phyloP scores from a whole-genome alignment of 2,797 vertebrate species.

The Cichlasoma orientale region DNA sequence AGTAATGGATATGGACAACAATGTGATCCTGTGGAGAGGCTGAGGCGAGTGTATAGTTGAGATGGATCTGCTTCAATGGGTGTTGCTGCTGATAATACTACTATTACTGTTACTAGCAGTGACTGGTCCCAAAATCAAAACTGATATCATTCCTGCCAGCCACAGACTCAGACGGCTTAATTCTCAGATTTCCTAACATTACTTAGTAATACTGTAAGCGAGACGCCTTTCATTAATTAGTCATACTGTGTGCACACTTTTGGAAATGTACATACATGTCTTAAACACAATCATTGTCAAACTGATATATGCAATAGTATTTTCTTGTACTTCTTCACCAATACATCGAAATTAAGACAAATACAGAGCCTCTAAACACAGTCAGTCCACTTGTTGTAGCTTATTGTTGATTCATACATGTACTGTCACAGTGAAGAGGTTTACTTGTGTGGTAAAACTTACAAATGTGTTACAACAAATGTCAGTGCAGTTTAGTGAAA shows the following conservation, averaged over 20 bases:
- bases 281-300: neutral
- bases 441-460: neutral
- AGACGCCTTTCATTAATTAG: neutral
- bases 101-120: neutral
- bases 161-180: neutral
- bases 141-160: neutral
- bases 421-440: neutral
- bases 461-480: neutral
- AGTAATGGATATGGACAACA: slow-evolving; percentile 2
- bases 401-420: neutral
- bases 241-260: neutral
- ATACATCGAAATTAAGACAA: neutral
- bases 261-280: neutral
- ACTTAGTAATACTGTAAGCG: neutral
- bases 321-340: neutral
- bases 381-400: neutral
- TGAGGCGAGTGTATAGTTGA: neutral
- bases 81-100: slow-evolving; percentile 10
- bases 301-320: neutral
- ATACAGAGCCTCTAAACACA: neutral
- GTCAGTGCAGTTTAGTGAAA: neutral
- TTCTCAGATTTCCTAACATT: neutral
- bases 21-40: neutral
- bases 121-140: neutral
- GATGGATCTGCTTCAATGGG: slow-evolving; percentile 15